Evolutionary conservation across 2,888 invertebrate species (phyloP).

Genomic region (Notodonta ziczac): DNA sequence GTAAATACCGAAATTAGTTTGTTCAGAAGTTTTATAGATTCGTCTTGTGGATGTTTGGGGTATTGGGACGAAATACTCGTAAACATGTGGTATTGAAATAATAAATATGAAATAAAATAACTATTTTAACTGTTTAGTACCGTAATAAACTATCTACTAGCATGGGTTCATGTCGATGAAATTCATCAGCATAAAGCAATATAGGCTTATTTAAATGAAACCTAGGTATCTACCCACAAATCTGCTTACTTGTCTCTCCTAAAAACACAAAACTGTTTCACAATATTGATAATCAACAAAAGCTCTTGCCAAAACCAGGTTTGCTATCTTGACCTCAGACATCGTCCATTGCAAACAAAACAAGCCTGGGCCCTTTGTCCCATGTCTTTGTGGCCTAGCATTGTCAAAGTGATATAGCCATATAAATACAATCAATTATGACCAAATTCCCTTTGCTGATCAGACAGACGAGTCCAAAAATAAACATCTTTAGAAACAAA

Average conservation of each 20-base stretch:
- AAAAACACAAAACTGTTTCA: too few relatives aligned
- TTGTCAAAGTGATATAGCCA: neutral
- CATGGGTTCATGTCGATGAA: too few relatives aligned
- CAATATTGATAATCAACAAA: neutral
- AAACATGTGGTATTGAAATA: neutral
- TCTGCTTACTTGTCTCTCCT: too few relatives aligned
- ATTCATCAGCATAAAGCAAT: too few relatives aligned
- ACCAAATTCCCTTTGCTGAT: neutral
- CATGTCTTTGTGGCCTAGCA: neutral
- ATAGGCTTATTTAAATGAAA: too few relatives aligned
- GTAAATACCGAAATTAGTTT: neutral
- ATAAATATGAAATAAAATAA: neutral
- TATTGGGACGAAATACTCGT: neutral
- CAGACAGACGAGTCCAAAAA: neutral
- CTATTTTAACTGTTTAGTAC: too few relatives aligned
- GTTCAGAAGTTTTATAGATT: conserved; percentile 2
- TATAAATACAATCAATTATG: neutral
- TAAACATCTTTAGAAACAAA: neutral
- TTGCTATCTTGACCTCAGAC: neutral
- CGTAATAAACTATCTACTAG: too few relatives aligned
- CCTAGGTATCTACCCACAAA: too few relatives aligned
- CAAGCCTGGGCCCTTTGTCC: neutral
- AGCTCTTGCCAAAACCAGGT: neutral
- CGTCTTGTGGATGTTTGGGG: neutral
- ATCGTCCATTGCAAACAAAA: neutral